Percentiles rank a stretch among this genome's conserved stretches.
Conservation (phyloP, 2,113 vertebrate genomes). For the Psammodynastes pulverulentus region DNA sequence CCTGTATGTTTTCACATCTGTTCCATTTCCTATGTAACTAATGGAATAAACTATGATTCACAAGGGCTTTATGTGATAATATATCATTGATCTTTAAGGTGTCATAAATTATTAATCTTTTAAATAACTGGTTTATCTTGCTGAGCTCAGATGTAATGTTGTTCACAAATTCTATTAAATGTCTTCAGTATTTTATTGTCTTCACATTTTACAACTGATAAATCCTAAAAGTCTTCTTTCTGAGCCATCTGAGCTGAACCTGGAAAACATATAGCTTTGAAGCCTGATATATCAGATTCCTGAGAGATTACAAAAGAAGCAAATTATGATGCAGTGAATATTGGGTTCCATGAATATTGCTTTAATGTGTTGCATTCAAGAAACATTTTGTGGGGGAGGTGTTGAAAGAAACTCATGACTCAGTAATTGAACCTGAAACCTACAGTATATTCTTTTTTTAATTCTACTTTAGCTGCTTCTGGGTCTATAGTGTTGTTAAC, state of each 20-base stretch:
- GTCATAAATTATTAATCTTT: background rate
- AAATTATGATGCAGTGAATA: background rate
- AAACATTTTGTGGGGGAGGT: background rate
- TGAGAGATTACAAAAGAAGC: background rate
- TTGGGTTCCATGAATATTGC: background rate
- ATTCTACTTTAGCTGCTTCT: constrained; percentile 18
- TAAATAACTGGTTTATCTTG: background rate
- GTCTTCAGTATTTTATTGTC: background rate
- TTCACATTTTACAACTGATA: background rate
- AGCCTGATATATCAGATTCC: constrained; percentile 4
- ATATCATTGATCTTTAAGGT: background rate
- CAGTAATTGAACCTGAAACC: constrained; percentile 12
- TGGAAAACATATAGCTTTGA: background rate
- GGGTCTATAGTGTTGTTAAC: background rate
- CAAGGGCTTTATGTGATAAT: background rate
- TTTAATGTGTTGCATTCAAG: background rate
- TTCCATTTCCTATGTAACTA: background rate
- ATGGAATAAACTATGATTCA: background rate
- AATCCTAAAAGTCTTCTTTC: background rate
- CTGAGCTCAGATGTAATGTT: background rate
- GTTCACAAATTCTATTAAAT: background rate
- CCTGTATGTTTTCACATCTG: background rate
- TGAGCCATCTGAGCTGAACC: background rate
- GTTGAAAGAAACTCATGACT: background rate
- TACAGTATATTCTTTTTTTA: constrained; percentile 3